Conservation (phyloP, 1,140 invertebrate genomes). For the Semibalanus balanoides region DNA sequence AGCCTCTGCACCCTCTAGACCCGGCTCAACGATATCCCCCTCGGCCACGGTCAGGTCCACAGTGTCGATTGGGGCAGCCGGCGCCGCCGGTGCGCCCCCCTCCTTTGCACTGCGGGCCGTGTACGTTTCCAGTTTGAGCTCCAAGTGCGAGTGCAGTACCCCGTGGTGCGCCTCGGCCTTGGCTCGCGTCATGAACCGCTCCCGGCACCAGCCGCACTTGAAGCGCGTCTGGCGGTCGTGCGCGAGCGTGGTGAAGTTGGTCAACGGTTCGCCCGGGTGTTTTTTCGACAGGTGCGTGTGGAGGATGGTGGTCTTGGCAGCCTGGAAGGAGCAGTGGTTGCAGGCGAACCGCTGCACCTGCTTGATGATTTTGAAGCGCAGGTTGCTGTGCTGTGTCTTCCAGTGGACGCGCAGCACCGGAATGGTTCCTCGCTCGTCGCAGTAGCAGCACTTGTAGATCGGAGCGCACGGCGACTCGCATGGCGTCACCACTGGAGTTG, state of each 20-base stretch:
- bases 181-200: background rate
- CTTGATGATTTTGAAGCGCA: background rate
- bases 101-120: too few relatives aligned
- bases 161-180: background rate
- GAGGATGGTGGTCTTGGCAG: background rate
- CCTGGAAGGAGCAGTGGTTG: background rate
- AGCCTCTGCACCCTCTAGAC: background rate
- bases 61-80: too few relatives aligned
- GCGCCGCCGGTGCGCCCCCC: too few relatives aligned
- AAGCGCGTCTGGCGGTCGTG: background rate
- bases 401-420: background rate
- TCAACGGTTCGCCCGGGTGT: background rate
- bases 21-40: background rate
- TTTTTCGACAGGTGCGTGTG: background rate
- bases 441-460: background rate
- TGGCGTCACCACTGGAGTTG: too few relatives aligned
- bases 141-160: background rate
- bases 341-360: background rate
- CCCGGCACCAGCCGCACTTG: background rate
- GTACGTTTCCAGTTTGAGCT: background rate
- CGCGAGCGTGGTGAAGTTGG: background rate
- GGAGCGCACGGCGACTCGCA: background rate
- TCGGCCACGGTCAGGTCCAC: background rate
- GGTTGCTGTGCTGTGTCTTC: background rate
- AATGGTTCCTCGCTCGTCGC: background rate